These are phyloP conservation scores for Moxostoma hubbsi DNA, from an alignment of 2,797 vertebrate species.

Conservation along the genomic window DNA sequence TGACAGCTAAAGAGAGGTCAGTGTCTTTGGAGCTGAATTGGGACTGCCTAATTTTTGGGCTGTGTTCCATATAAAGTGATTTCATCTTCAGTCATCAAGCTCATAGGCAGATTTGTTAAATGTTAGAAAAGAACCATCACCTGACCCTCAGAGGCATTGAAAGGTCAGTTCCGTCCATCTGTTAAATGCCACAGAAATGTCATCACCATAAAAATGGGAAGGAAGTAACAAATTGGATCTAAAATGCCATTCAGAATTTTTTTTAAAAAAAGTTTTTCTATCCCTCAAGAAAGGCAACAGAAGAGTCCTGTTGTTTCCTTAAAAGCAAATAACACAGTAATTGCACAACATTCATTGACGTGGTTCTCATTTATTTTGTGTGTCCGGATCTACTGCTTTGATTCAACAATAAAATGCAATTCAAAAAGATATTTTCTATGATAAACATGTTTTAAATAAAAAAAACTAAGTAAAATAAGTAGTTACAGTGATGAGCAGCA, in stretches of 20 bases:
- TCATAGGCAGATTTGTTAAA: conserved; percentile 44
- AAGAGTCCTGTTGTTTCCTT: too few relatives aligned
- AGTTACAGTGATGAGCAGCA: too few relatives aligned
- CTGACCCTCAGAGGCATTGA: conserved; percentile 26
- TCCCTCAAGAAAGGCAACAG: not conserved
- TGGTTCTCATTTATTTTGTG: too few relatives aligned
- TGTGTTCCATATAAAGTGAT: conserved; percentile 41
- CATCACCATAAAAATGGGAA: conserved; percentile 44
- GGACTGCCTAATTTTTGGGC: conserved; percentile 36
- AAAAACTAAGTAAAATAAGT: too few relatives aligned
- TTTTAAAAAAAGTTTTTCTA: not conserved
- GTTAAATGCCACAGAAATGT: conserved; percentile 48
- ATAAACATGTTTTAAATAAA: too few relatives aligned
- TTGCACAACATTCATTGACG: too few relatives aligned
- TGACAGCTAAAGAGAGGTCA: conserved; percentile 35
- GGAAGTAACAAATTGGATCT: not conserved
- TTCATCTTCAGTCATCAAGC: conserved; percentile 17
- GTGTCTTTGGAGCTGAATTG: conserved; percentile 18
- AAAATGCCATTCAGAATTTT: not conserved
- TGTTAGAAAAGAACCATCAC: conserved; percentile 33
- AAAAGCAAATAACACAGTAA: too few relatives aligned
- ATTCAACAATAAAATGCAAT: too few relatives aligned
- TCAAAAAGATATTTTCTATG: too few relatives aligned
- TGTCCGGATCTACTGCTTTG: too few relatives aligned
- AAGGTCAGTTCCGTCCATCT: conserved; percentile 22